Conservation (phyloP, 2,797 vertebrate genomes). For the Miichthys miiuy region DNA sequence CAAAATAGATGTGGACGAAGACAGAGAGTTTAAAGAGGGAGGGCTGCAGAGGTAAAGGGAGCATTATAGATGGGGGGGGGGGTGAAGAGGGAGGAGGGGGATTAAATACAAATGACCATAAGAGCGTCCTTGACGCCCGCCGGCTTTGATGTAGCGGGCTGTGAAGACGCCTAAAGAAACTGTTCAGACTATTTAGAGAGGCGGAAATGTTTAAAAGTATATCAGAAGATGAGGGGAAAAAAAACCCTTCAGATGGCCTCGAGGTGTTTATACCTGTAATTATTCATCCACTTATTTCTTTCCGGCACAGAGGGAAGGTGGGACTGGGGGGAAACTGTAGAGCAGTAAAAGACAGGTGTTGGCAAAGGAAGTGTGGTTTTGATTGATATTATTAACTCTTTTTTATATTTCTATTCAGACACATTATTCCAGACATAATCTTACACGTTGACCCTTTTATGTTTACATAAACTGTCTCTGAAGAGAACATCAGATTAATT, state of each 20-base stretch:
- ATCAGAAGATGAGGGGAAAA: constrained; percentile 60
- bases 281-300: constrained; percentile 81
- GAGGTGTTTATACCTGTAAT: constrained; percentile 84
- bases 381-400: constrained; percentile 61
- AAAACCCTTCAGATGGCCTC: constrained; percentile 69
- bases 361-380: constrained; percentile 64
- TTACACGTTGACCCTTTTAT: neutral
- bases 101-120: constrained; percentile 81
- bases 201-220: constrained; percentile 76
- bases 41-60: constrained; percentile 42
- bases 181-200: constrained; percentile 66
- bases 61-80: constrained; percentile 39
- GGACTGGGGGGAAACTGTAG: neutral
- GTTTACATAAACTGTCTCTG: constrained; percentile 2
- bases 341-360: constrained; percentile 77
- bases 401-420: constrained; percentile 7
- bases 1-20: constrained; percentile 44
- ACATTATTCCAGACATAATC: neutral
- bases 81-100: constrained; percentile 34
- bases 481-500: neutral
- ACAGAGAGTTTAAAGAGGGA: constrained; percentile 34
- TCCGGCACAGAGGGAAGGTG: constrained; percentile 59
- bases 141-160: constrained; percentile 79
- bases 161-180: constrained; percentile 71
- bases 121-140: constrained; percentile 54